A percentile compares a stretch with the other conserved stretches of the same genome.
phyloP scores from a whole-genome alignment of 1,140 invertebrate species.

The Vanessa atalanta region DNA sequence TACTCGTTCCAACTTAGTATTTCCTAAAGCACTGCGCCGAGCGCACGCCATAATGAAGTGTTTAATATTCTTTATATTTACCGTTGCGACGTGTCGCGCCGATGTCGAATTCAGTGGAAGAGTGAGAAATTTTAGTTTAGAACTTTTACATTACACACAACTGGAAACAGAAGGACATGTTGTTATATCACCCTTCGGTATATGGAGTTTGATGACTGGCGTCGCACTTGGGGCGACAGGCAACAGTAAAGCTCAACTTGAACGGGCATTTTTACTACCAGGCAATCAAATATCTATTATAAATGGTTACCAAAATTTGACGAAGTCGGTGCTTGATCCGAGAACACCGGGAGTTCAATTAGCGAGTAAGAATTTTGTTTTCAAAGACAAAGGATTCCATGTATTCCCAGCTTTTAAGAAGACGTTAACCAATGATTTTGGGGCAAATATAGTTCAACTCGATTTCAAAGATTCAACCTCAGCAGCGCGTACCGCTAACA shows the following conservation, averaged over 20 bases:
- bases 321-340: constrained; percentile 53
- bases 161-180: constrained; percentile 59
- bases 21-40: constrained; percentile 35
- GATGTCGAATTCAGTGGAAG: constrained; percentile 61
- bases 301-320: constrained; percentile 61
- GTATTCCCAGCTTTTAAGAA: constrained; percentile 51
- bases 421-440: constrained; percentile 56
- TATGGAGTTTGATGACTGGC: constrained; percentile 71
- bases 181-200: constrained; percentile 72
- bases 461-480: constrained; percentile 62
- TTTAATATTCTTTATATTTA: constrained; percentile 43
- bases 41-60: constrained; percentile 50
- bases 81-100: constrained; percentile 46
- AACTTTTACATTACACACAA: constrained; percentile 65
- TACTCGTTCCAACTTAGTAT: constrained; percentile 47
- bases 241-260: constrained; percentile 39
- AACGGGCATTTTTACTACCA: constrained; percentile 60
- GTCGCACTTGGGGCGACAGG: constrained; percentile 61
- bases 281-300: constrained; percentile 48
- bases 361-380: constrained; percentile 67
- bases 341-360: constrained; percentile 54
- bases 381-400: constrained; percentile 62
- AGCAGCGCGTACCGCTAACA: constrained; percentile 61
- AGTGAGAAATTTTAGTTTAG: constrained; percentile 71
- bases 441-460: constrained; percentile 57